Evolutionary conservation across 2,888 invertebrate species (phyloP).

Genomic region (Scaptomyza flava): DNA sequence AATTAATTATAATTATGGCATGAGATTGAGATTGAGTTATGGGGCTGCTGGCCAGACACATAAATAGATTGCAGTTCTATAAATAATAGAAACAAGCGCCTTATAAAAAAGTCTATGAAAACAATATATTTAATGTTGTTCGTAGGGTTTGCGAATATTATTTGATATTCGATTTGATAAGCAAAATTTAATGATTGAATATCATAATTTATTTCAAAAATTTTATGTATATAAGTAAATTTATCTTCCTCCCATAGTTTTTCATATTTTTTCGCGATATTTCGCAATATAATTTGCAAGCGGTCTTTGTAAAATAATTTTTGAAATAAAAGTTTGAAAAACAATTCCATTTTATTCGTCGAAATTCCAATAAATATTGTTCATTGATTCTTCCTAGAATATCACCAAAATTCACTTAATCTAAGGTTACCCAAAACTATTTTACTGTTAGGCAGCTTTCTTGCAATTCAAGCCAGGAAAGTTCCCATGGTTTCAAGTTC

Average conservation of each 20-base stretch:
- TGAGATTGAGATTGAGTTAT: constrained; percentile 15
- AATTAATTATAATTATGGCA: constrained; percentile 13
- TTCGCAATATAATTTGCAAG: no score
- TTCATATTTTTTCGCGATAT: no score
- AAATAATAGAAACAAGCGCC: constrained; percentile 15
- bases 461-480: background rate
- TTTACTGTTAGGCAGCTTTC: constrained; percentile 46
- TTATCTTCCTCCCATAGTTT: no score
- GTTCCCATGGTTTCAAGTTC: constrained; percentile 45
- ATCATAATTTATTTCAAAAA: no score
- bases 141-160: background rate
- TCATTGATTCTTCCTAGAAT: constrained; percentile 27
- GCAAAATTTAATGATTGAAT: no score
- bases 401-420: constrained; percentile 22
- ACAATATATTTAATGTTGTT: background rate
- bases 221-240: no score
- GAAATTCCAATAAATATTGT: background rate
- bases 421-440: constrained; percentile 49
- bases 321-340: no score
- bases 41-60: background rate
- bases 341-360: background rate
- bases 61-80: constrained; percentile 31
- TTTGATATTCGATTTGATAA: background rate
- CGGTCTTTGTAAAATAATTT: no score
- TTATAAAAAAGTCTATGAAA: background rate